Base-by-base conservation (phyloP, 2,797 vertebrate species). In the Megalops cyprinoides region DNA sequence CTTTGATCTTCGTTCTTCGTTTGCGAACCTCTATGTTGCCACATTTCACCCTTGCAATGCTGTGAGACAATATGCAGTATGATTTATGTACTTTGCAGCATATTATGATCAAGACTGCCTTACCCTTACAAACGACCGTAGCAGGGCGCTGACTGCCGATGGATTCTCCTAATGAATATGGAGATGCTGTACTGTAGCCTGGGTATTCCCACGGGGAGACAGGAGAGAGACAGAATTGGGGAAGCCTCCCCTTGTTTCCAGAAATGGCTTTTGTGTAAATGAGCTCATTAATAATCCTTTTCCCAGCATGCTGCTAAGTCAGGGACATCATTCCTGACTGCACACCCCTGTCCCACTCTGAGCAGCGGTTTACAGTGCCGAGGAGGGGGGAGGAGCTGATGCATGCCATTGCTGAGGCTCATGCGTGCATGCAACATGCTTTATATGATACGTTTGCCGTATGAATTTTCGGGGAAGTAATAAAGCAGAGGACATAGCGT, bases 201-300 rank as follows among this genome's bases (percentile, higher is more conserved):
- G n/a, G 12, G 12, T 31, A 1, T 51, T 5, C 46, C 37, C 48
- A 2, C 25, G 62, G 23, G 28, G 49, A 39, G 42, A 10, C 15
- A 3, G 60, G 1, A n/a, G 39, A 49, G 55, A 49, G 46, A 39
- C 69, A 1, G 10, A 60, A 48, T 73, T 75, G 44, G 39, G 65
- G 53, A 23, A 60, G 39, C 12, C 67, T 73, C 37, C 65, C 48
- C 78, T 53, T n/a, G 14, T 44, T 7, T 56, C 34, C 15, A n/a
- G 4, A 49, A 49, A 37, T 44, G 20, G 79, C 74, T 51, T 42
- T 39, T 28, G n/a, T 46, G 31, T 31, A 81, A 42, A 65, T 23
- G 4, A 67, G 58, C 79, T 76, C 79, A 53, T 76, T 75, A 20
- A 42, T 65, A 60, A 80, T 44, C 10, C 71, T 74, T 60, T 44